These are phyloP conservation scores for Hoplostethus mediterraneus DNA, from an alignment of 2,797 vertebrate species.

Conservation along the genomic window DNA sequence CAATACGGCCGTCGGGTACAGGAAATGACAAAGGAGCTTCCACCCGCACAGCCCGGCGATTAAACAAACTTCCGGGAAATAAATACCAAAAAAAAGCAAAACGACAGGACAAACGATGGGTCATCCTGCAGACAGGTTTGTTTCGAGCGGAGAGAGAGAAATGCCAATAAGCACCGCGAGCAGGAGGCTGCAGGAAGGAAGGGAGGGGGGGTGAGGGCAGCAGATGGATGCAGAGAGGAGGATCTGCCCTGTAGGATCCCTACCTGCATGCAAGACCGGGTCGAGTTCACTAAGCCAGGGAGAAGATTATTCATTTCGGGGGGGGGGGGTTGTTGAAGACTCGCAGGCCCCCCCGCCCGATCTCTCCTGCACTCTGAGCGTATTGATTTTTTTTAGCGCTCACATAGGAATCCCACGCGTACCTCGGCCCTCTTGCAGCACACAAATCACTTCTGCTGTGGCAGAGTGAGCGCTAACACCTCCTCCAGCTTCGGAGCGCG, in stretches of 20 bases:
- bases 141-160: slow-evolving; percentile 22
- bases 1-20: slow-evolving; percentile 59
- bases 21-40: slow-evolving; percentile 57
- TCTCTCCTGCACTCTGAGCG: slow-evolving; percentile 15
- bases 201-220: neutral
- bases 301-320: slow-evolving; percentile 44
- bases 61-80: slow-evolving; percentile 45
- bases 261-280: slow-evolving; percentile 13
- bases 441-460: neutral
- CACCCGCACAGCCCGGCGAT: slow-evolving; percentile 23
- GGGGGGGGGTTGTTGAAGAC: neutral
- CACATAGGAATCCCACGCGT: slow-evolving; percentile 15
- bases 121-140: slow-evolving; percentile 19
- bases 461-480: neutral
- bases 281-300: slow-evolving; percentile 33
- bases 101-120: slow-evolving; percentile 4
- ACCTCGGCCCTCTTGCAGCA: neutral
- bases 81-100: slow-evolving; percentile 3
- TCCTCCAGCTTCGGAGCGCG: slow-evolving; percentile 1
- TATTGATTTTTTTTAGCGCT: slow-evolving; percentile 42
- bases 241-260: slow-evolving; percentile 19
- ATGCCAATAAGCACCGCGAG: slow-evolving; percentile 3
- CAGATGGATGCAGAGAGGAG: slow-evolving; percentile 53
- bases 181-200: slow-evolving; percentile 10
- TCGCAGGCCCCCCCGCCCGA: slow-evolving; percentile 10